A percentile compares a stretch with the other conserved stretches of the same genome.
Conservation (phyloP, 2,113 vertebrate genomes). For the Epinephelus fuscoguttatus region DNA sequence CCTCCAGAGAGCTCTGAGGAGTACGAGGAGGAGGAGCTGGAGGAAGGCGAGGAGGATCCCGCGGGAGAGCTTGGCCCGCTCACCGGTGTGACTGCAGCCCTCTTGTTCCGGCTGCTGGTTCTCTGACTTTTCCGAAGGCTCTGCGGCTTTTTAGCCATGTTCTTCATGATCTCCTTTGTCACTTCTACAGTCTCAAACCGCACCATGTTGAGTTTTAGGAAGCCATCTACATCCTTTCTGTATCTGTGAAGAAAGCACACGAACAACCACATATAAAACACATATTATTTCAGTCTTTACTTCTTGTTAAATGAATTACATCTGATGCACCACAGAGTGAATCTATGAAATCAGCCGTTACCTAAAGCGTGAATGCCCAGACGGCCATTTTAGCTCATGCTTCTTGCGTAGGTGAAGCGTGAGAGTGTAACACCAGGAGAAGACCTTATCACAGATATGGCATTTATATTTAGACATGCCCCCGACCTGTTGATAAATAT, state of each 20-base stretch:
- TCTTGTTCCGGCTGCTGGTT: slow-evolving; percentile 64
- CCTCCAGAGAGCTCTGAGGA: slow-evolving; percentile 72
- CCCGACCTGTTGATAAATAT: slow-evolving; percentile 74
- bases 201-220: slow-evolving; percentile 84
- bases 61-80: slow-evolving; percentile 59
- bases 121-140: slow-evolving; percentile 73
- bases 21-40: slow-evolving; percentile 71
- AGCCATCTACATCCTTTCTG: slow-evolving; percentile 84
- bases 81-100: slow-evolving; percentile 37
- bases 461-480: slow-evolving; percentile 86
- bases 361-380: slow-evolving; percentile 87
- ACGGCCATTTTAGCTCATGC: slow-evolving; percentile 87
- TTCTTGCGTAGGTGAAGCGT: slow-evolving; percentile 84
- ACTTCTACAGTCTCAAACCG: slow-evolving; percentile 87
- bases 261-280: background rate
- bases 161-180: slow-evolving; percentile 88
- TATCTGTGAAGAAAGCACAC: slow-evolving; percentile 66
- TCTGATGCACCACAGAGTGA: background rate
- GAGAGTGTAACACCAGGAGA: slow-evolving; percentile 87
- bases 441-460: slow-evolving; percentile 86
- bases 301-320: background rate
- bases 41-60: slow-evolving; percentile 69
- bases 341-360: slow-evolving; percentile 23
- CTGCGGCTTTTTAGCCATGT: slow-evolving; percentile 85
- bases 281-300: background rate